Percentiles rank a stretch among this genome's conserved stretches.
Evolutionary conservation across 2,113 vertebrate species (phyloP).

Genomic region (Laterallus jamaicensis): DNA sequence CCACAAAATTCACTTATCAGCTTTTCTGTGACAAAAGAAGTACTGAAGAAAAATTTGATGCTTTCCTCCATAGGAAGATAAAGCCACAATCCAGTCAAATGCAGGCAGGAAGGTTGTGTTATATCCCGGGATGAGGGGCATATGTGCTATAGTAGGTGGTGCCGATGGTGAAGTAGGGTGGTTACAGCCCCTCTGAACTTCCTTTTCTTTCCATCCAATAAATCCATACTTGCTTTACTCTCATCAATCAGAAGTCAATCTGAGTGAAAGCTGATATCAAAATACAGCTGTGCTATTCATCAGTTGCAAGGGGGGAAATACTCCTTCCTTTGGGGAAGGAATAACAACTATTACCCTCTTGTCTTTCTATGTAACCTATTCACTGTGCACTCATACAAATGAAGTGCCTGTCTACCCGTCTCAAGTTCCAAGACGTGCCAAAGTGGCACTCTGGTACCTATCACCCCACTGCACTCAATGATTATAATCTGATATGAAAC

Average conservation of each 20-base stretch:
- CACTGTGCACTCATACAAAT: background rate
- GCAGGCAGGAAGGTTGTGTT: background rate
- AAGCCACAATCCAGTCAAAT: background rate
- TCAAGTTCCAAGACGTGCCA: background rate
- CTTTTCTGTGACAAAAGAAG: background rate
- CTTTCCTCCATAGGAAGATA: background rate
- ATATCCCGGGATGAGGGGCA: background rate
- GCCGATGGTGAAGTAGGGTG: background rate
- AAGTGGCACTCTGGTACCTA: background rate
- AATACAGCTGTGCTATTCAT: background rate
- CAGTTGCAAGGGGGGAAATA: background rate
- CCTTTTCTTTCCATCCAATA: background rate
- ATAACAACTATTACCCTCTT: background rate
- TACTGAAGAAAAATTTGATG: background rate
- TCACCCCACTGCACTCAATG: background rate
- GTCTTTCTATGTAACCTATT: background rate
- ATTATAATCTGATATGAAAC: background rate
- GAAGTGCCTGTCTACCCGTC: background rate
- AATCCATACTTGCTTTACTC: background rate
- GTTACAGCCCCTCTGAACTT: background rate
- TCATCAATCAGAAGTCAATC: background rate
- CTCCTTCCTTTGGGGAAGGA: background rate
- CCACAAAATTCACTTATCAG: background rate
- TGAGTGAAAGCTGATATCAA: background rate
- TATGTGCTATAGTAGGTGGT: fast-evolving